Percentiles rank a stretch among this genome's conserved stretches.
These are phyloP conservation scores for Coleophora flavipennella DNA, from an alignment of 2,888 invertebrate species.

Conservation along the genomic window DNA sequence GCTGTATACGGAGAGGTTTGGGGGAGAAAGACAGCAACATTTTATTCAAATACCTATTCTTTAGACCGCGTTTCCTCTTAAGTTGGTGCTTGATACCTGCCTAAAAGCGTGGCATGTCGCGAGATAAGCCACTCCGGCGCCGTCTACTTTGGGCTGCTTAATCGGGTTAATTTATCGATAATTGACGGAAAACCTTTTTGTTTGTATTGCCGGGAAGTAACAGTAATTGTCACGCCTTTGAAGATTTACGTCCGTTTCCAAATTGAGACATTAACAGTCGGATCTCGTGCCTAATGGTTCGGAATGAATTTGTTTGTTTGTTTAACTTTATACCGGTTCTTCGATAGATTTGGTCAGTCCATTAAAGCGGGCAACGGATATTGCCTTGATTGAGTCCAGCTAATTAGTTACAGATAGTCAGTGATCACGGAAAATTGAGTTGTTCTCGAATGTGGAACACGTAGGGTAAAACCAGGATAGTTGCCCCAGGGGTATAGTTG, in stretches of 20 bases:
- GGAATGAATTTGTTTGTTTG: constrained; percentile 68
- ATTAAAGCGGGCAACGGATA: constrained; percentile 26
- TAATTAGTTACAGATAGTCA: constrained; percentile 26
- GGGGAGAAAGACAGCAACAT: no score
- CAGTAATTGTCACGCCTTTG: constrained; percentile 74
- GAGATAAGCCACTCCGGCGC: constrained; percentile 65
- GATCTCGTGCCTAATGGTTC: constrained; percentile 71
- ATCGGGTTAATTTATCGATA: constrained; percentile 74
- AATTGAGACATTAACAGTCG: constrained; percentile 72
- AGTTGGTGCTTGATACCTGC: constrained; percentile 64
- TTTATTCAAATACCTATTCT: no score
- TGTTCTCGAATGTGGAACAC: no score
- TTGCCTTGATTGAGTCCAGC: constrained; percentile 32
- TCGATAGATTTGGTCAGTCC: constrained; percentile 46
- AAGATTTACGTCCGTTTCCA: constrained; percentile 72
- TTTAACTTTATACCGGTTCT: constrained; percentile 59
- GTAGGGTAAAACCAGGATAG: no score
- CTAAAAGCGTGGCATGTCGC: constrained; percentile 69
- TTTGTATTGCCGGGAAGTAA: constrained; percentile 71
- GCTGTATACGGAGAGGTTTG: no score
- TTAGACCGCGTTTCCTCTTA: no score
- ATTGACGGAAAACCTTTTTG: constrained; percentile 72
- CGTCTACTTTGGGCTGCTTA: constrained; percentile 64
- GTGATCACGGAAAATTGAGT: no score
- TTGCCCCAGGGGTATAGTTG: no score